These are phyloP conservation scores for Pseudobourletiella spinata DNA, from an alignment of 1,140 invertebrate genomes.

Conservation along the genomic window DNA sequence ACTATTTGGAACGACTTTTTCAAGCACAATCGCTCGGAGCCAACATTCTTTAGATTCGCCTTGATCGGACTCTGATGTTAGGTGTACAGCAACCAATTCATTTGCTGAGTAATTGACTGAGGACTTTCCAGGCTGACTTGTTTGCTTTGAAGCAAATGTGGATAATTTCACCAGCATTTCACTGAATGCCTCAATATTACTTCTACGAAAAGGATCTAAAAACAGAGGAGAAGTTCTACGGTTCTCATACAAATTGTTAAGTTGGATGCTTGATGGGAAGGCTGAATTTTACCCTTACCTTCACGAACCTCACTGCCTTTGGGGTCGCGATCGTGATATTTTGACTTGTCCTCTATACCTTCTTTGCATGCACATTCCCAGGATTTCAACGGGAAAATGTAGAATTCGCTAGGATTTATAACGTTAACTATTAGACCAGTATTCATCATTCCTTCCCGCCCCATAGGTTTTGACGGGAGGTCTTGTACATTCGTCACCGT, in stretches of 20 bases:
- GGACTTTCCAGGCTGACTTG: neutral
- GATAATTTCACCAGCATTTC: neutral
- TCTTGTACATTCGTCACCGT: too few species aligned
- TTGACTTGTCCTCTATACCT: neutral
- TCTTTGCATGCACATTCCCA: constrained; percentile 4
- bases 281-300: neutral
- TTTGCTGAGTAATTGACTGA: neutral
- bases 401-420: neutral
- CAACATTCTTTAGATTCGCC: neutral
- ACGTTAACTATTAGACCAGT: neutral
- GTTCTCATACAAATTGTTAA: neutral
- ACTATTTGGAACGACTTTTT: neutral
- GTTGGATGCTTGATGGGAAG: neutral
- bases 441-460: constrained; percentile 3
- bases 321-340: neutral
- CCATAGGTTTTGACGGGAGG: neutral
- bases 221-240: neutral
- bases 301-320: neutral
- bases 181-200: neutral
- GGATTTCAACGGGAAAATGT: neutral
- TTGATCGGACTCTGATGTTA: neutral
- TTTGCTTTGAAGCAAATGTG: neutral
- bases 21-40: neutral
- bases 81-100: neutral
- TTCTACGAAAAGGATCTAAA: neutral